Evolutionary conservation across 2,113 vertebrate genomes (phyloP).

Genomic region (Noturus placidus): DNA sequence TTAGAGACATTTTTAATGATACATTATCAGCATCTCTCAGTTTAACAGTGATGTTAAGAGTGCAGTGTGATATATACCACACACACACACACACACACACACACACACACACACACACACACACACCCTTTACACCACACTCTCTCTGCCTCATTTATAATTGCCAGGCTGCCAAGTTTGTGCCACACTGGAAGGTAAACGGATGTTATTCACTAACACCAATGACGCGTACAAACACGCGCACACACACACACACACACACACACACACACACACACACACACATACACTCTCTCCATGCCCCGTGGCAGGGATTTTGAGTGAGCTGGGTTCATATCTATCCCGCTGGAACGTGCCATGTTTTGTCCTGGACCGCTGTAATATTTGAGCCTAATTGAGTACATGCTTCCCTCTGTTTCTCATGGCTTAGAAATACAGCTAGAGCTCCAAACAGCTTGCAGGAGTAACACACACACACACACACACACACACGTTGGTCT

Average conservation of each 20-base stretch:
- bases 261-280: not conserved
- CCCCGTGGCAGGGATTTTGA: slow-evolving; percentile 43
- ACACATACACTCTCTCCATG: not conserved
- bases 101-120: not conserved
- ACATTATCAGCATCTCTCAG: not conserved
- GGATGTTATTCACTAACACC: not conserved
- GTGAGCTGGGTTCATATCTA: slow-evolving; percentile 39
- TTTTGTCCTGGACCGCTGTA: slow-evolving; percentile 37
- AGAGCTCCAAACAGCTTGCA: slow-evolving; percentile 16
- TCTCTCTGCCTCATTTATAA: slow-evolving; percentile 24
- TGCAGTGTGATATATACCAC: not conserved
- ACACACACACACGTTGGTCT: not conserved
- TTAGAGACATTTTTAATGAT: not conserved
- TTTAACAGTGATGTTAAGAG: not conserved
- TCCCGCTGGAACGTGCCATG: slow-evolving; percentile 19
- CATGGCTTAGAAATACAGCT: slow-evolving; percentile 17
- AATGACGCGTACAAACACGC: not conserved
- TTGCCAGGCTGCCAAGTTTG: slow-evolving; percentile 1
- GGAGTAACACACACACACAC: not conserved
- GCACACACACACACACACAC: not conserved
- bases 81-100: slow-evolving; percentile 4
- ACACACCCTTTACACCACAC: not conserved
- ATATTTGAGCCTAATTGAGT: slow-evolving; percentile 42
- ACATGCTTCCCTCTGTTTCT: slow-evolving; percentile 24
- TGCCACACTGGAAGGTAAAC: not conserved